Conservation (phyloP, 2,113 vertebrate genomes). For the Salvelinus sp. region DNA sequence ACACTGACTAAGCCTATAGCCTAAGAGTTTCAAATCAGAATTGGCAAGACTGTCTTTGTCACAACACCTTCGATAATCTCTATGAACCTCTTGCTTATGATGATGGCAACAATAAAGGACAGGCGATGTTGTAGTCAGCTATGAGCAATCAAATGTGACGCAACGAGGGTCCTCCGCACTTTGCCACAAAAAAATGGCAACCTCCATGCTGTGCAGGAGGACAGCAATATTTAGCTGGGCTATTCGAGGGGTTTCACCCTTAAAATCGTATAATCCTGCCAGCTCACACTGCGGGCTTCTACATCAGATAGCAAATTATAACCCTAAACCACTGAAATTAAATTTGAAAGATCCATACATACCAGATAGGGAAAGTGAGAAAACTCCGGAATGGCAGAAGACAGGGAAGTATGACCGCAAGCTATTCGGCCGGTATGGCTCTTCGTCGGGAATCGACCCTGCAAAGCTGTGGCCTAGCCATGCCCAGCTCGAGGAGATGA, state of each 20-base stretch:
- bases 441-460: conserved; percentile 72
- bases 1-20: too few relatives aligned
- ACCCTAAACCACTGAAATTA: conserved; percentile 69
- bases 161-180: conserved; percentile 36
- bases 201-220: conserved; percentile 63
- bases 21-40: too few relatives aligned
- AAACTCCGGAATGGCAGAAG: conserved; percentile 83
- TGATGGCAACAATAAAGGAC: not conserved
- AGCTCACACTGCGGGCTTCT: conserved; percentile 9
- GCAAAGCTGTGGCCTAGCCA: conserved; percentile 78
- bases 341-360: conserved; percentile 65
- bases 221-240: conserved; percentile 20
- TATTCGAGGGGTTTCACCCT: conserved; percentile 26
- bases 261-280: conserved; percentile 6
- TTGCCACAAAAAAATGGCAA: conserved; percentile 79
- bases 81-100: too few relatives aligned
- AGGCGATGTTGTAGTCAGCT: conserved; percentile 55
- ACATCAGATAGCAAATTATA: conserved; percentile 70
- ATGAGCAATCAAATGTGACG: not conserved
- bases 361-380: conserved; percentile 70
- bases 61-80: not conserved
- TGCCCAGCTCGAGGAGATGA: conserved; percentile 61
- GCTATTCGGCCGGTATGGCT: conserved; percentile 79
- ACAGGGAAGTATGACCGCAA: conserved; percentile 70
- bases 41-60: not conserved